These are phyloP conservation scores for Reticulitermes speratus DNA, from an alignment of 1,140 invertebrate species.

Conservation along the genomic window DNA sequence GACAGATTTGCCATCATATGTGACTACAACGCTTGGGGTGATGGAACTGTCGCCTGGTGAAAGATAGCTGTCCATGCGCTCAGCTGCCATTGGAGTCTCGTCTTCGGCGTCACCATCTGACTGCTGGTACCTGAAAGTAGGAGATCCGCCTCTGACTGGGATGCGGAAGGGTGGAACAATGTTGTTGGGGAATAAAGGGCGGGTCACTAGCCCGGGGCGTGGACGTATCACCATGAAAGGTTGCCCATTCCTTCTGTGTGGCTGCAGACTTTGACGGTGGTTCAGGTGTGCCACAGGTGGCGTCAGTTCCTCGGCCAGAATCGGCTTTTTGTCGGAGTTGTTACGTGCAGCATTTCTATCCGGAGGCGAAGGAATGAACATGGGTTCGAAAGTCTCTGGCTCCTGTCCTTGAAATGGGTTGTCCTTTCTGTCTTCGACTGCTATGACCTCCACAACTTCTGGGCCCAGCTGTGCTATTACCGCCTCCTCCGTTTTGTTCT, in stretches of 20 bases:
- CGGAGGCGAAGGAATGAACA: conserved; percentile 69
- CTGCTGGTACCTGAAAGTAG: conserved; percentile 35
- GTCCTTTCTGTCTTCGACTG: conserved; percentile 48
- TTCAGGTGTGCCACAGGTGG: conserved; percentile 32
- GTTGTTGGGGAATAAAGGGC: conserved; percentile 28
- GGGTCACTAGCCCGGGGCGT: not conserved
- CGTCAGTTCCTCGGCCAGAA: conserved; percentile 27
- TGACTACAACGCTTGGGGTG: conserved; percentile 49
- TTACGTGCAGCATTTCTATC: conserved; percentile 49
- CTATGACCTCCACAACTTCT: conserved; percentile 19
- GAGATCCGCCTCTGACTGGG: conserved; percentile 21
- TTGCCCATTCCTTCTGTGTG: conserved; percentile 50
- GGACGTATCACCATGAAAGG: conserved; percentile 39
- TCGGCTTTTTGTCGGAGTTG: conserved; percentile 40
- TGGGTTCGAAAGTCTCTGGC: conserved; percentile 65
- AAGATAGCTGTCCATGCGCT: conserved; percentile 66
- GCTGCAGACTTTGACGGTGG: conserved; percentile 38
- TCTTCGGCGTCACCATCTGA: conserved; percentile 46
- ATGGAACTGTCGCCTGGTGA: conserved; percentile 53
- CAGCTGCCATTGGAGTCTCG: conserved; percentile 66
- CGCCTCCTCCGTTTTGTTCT: conserved; percentile 46
- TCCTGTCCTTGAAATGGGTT: conserved; percentile 47
- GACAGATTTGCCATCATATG: conserved; percentile 70
- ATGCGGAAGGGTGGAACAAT: conserved; percentile 26
- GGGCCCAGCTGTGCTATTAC: conserved; percentile 39